Evolutionary conservation across 2,113 vertebrate genomes (phyloP).

Genomic region (Ptilorrhoa leucosticta): DNA sequence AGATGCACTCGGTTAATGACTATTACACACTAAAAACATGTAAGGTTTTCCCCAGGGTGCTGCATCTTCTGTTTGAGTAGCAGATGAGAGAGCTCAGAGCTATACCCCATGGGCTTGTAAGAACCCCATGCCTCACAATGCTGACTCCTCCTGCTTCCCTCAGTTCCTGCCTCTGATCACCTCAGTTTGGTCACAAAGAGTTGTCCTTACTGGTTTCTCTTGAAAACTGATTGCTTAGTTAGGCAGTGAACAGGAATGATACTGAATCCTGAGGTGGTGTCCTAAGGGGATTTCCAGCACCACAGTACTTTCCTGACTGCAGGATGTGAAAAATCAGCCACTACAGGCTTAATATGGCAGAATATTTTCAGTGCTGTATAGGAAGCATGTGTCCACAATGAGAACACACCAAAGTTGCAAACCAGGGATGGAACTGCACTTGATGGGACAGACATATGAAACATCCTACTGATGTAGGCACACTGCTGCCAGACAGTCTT

Average conservation of each 20-base stretch:
- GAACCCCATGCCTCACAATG: not conserved
- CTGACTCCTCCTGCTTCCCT: not conserved
- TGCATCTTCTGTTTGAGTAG: not conserved
- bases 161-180: not conserved
- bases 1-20: not conserved
- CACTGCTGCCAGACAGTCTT: not conserved
- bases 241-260: not conserved
- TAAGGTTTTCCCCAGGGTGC: not conserved
- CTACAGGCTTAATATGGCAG: not conserved
- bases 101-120: not conserved
- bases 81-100: not conserved
- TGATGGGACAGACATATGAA: fast-evolving
- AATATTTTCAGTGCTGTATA: not conserved
- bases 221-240: not conserved
- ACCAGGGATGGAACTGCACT: not conserved
- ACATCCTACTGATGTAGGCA: not conserved
- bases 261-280: not conserved
- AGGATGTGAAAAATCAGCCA: not conserved
- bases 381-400: not conserved
- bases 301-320: not conserved
- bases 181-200: not conserved
- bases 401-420: not conserved
- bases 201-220: not conserved
- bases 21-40: not conserved
- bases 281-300: not conserved